Conservation (phyloP, 2,797 vertebrate species). For the Leuciscus waleckii region DNA sequence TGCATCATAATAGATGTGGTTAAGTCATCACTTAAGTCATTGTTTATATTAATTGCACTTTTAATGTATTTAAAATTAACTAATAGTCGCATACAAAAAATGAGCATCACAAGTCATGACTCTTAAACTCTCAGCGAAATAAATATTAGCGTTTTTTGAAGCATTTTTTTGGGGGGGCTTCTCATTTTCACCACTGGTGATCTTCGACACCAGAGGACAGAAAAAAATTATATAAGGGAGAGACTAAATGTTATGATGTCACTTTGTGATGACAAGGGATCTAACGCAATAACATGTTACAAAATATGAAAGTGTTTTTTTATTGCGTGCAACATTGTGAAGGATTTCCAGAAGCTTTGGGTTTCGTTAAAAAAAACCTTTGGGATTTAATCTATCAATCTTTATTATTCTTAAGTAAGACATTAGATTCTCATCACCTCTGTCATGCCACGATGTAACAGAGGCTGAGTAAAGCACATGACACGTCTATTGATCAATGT, state of each 20-base stretch:
- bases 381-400: constrained; percentile 30
- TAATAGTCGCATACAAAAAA: neutral
- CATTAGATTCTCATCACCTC: constrained; percentile 32
- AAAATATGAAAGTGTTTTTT: neutral
- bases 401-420: constrained; percentile 39
- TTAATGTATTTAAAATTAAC: neutral
- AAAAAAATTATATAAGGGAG: neutral
- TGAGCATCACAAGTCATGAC: neutral
- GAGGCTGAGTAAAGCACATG: constrained; percentile 41
- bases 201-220: constrained; percentile 25
- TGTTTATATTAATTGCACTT: neutral
- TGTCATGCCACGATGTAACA: constrained; percentile 36
- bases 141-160: constrained; percentile 1
- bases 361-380: neutral
- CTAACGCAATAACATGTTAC: neutral
- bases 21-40: neutral
- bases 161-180: neutral
- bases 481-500: constrained; percentile 42
- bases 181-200: neutral
- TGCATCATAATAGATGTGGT: neutral
- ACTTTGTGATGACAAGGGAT: neutral
- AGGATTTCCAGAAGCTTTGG: constrained; percentile 10
- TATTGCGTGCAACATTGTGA: neutral
- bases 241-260: constrained; percentile 10
- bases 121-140: neutral